Evolutionary conservation across 1,140 invertebrate genomes (phyloP), one percentile per base, ranked within the genome.

Genomic region (Prorops nasuta): DNA sequence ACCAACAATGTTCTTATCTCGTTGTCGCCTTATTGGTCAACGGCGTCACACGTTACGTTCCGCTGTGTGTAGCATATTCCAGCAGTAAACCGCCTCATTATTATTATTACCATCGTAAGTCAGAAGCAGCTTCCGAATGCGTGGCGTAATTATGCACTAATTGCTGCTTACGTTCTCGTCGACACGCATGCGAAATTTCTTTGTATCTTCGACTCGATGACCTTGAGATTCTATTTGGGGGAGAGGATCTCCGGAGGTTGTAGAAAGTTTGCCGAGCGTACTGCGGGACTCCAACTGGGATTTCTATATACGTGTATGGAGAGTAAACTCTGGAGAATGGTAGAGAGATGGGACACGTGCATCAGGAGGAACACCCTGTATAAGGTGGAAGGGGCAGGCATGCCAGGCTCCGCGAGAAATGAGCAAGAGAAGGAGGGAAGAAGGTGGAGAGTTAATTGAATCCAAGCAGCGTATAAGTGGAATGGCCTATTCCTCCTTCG

Each of bases 391-490:
- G 44, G 49, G 45, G 45, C 51, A 57, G 58, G 60, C 58, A 55
- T 45, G 58, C 51, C 58, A 48, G 47, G 42, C n/a, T 44, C 55
- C 52, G 50, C 47, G 66, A 65, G 64, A 64, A 51, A 60, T 49
- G 44, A 58, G 52, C 56, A 54, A 52, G 54, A 67, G 65, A 56
- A 66, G 63, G 63, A 69, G 64, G 53, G 59, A 70, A 67, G 60
- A 70, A 74, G 72, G 68, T 71, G 66, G 73, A 75, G 72, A 74
- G 71, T 77, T 76, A 76, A 76, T 77, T 77, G 75, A 77, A 77
- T 76, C 72, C 72, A 70, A 76, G 72, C 67, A 75, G 72, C 69
- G 72, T 76, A 76, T 77, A 77, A 77, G 73, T 76, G 71, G 72
- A 77, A 74, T 74, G 66, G 71, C 66, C 71, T 76, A 75, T 75